Evolutionary conservation across 2,113 vertebrate genomes (phyloP).

Genomic region (Lycaon pictus): DNA sequence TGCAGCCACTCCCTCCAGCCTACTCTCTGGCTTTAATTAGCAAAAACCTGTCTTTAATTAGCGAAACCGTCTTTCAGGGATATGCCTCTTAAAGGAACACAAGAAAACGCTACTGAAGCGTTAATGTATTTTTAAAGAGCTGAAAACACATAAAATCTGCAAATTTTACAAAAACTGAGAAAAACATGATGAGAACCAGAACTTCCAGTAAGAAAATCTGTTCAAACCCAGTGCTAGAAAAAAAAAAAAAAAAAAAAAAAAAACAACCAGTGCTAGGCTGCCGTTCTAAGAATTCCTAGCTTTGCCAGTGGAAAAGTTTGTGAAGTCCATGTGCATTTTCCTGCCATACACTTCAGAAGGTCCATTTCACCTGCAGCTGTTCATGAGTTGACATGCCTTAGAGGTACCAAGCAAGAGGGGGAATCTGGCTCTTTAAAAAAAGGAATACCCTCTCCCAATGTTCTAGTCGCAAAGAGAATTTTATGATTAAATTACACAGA

Average conservation of each 20-base stretch:
- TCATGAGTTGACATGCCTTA: neutral
- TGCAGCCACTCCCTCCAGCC: neutral
- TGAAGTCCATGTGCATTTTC: neutral
- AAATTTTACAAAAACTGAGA: conserved; percentile 49
- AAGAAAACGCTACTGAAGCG: neutral
- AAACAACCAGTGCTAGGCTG: neutral
- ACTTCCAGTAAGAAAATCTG: neutral
- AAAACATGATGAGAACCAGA: conserved; percentile 55
- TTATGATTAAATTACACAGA: neutral
- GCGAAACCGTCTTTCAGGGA: neutral
- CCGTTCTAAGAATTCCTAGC: neutral
- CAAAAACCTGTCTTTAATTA: conserved; percentile 43
- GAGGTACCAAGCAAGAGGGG: neutral
- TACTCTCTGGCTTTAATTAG: conserved; percentile 36
- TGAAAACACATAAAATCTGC: conserved; percentile 49
- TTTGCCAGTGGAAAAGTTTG: neutral
- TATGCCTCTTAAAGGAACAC: conserved; percentile 33
- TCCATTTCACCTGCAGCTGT: neutral
- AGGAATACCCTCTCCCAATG: neutral
- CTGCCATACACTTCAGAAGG: neutral
- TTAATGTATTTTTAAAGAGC: conserved; percentile 15
- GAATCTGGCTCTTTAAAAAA: neutral
- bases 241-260: too few species aligned
- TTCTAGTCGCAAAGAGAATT: neutral
- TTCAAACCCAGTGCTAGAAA: neutral